Conservation (phyloP, 2,113 vertebrate species). For the Protobothrops flavoviridis region DNA sequence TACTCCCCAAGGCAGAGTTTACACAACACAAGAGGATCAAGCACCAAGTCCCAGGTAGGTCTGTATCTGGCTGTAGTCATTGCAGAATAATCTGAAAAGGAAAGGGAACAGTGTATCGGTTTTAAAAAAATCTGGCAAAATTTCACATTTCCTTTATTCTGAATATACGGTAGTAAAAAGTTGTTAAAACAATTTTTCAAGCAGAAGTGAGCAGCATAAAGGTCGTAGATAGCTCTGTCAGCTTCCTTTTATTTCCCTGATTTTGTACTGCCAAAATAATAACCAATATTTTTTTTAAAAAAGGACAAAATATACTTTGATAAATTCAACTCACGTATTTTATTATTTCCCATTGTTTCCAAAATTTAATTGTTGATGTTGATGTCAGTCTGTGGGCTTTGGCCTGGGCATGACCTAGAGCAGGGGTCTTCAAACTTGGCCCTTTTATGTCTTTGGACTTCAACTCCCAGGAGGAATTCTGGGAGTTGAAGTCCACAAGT, state of each 20-base stretch:
- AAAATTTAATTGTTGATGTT: not conserved
- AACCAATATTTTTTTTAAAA: not conserved
- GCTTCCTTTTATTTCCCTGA: not conserved
- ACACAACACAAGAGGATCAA: constrained; percentile 95
- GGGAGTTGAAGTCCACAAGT: no score
- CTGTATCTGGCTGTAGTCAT: constrained; percentile 95
- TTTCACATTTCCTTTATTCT: not conserved
- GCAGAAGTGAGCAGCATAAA: not conserved
- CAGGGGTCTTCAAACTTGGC: no score
- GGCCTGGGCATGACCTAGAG: not conserved
- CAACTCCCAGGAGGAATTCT: no score
- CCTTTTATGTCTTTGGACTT: no score
- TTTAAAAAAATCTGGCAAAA: constrained; percentile 12
- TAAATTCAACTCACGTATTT: not conserved
- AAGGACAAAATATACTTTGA: not conserved
- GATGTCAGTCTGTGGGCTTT: not conserved
- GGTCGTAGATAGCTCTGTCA: not conserved
- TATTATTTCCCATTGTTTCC: not conserved
- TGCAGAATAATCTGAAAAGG: constrained; percentile 76
- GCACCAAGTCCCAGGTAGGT: constrained; percentile 95
- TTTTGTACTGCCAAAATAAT: not conserved
- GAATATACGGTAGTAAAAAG: not conserved
- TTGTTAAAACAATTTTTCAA: not conserved
- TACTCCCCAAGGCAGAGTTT: constrained; percentile 98
- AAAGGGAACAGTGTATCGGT: constrained; percentile 8